Evolutionary conservation across 2,888 invertebrate species (phyloP), one percentile per base, ranked within the genome.

Genomic region (Abrostola triplasia): DNA sequence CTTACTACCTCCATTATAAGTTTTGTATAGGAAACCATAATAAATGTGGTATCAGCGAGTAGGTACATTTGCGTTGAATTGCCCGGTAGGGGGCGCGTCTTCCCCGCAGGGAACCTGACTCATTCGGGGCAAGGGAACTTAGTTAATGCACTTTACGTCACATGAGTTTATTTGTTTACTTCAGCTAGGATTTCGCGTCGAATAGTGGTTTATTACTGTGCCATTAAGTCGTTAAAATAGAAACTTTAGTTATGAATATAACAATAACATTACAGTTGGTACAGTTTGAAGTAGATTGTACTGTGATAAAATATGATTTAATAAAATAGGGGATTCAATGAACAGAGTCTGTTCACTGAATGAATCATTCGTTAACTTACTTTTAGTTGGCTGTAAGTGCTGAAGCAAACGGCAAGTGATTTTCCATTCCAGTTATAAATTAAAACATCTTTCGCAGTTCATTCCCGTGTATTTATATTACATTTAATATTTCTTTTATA

Each of bases 111-210:
- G 84, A 82, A 64, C 59, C 67, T 64, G 71, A 76, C 74, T 84
- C 84, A 86, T 84, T 84, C 83, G 82, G 88, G 86, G 86, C 85
- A 81, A 79, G 79, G 82, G 80, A 83, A 82, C 84, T 86, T 83
- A 85, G 86, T 84, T 91, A 89, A 91, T 91, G 91, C 88, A 88
- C 85, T 90, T 87, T 83, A 84, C 84, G 73, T 77, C 75, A 73
- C 56, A 72, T 40, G 44, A 70, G 67, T 79, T 71, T 79, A 69
- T 79, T 79, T 79, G 65, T 66, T 65, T 76, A 69, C 64, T 73
- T 70, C 68, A 58, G 64, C 51, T 51, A 70, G 42, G 54, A 60
- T 70, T 64, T 67, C 67, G 36, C 41, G 41, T 60, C 66, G 51
- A 81, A 60, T 64, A 62, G 69, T 52, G 54, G 62, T 68, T 70